Base-by-base conservation (phyloP, 2,888 invertebrate species). In the Scaptomyza parva region DNA sequence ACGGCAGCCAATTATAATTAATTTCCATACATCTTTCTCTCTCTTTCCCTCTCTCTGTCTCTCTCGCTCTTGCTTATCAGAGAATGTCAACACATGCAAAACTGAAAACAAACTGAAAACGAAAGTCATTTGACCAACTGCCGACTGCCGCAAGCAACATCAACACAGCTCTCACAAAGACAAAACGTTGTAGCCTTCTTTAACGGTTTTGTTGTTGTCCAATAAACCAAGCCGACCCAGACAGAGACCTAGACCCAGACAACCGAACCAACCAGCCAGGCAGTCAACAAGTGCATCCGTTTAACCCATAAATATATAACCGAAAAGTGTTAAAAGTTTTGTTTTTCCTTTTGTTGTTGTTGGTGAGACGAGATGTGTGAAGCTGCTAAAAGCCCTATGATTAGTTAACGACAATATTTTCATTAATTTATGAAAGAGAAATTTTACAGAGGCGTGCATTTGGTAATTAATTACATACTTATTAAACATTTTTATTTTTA, bases 1-100 rank as follows among this genome's bases (percentile, higher is more conserved):
- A 75, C 64, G 60, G 63, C 57, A 61, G 68, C 78, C 86, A 83
- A 86, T 81, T 84, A 83, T 83, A 83, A 86, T 84, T 86, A 80
- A 74, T 83, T 83, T 78, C 62, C 76, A 73, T 65, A 61, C 64
- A 47, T 48, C 79, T 70, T 70, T 67, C 66, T 62, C n/a, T 62
- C 67, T 50, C 47, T 41, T 44, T 63, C 59, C 59, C 68, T 2
- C 28, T 62, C 67, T 50, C 47, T 41, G 44, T 63, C 59, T 59
- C 68, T 2, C 28, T 7, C 12, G 8, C n/a, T 24, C 18, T 0
- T 22, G 54, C 62, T 51, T 48, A 74, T 67, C 79, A 69, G 78
- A 85, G 72, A 77, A 85, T 76, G 86, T 86, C 86, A 82, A 78
- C 78, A 78, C 48, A 41, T 26, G 40, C 37, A 35, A 54, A 45